Evolutionary conservation across 2,888 invertebrate species (phyloP).

Genomic region (Chironomus riparius): DNA sequence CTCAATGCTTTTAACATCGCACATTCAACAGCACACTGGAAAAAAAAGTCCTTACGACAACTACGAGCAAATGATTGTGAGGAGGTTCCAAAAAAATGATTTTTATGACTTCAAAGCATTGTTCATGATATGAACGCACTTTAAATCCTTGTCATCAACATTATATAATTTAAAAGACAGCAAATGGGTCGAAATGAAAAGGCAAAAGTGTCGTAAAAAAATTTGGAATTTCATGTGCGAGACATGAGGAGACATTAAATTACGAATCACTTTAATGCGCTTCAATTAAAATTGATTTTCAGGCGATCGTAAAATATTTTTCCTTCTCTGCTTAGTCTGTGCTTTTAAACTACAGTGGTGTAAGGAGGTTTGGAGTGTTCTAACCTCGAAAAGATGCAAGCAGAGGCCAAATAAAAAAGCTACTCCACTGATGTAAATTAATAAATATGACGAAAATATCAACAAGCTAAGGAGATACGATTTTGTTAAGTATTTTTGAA

Average conservation of each 20-base stretch:
- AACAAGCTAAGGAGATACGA: background rate
- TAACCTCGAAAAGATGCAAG: no score
- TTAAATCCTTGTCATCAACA: background rate
- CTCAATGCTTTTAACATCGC: slow-evolving; percentile 25
- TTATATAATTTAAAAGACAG: background rate
- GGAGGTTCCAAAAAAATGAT: background rate
- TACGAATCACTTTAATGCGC: slow-evolving; percentile 9
- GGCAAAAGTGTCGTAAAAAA: background rate
- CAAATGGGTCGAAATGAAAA: background rate
- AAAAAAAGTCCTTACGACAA: background rate
- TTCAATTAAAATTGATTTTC: slow-evolving; percentile 14
- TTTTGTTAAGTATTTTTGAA: no score
- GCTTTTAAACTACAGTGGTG: no score
- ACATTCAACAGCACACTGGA: background rate
- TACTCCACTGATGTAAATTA: no score
- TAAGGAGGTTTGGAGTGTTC: no score
- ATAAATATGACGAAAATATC: no score
- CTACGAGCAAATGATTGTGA: background rate
- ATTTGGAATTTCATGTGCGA: background rate
- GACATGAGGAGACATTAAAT: background rate
- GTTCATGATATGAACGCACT: background rate
- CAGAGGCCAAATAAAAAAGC: no score
- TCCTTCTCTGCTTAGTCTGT: background rate
- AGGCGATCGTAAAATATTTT: background rate
- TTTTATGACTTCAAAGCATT: background rate